These are phyloP conservation scores for Montipora capricornis DNA, from an alignment of 64 coral and sea anemone genomes.

Conservation along the genomic window DNA sequence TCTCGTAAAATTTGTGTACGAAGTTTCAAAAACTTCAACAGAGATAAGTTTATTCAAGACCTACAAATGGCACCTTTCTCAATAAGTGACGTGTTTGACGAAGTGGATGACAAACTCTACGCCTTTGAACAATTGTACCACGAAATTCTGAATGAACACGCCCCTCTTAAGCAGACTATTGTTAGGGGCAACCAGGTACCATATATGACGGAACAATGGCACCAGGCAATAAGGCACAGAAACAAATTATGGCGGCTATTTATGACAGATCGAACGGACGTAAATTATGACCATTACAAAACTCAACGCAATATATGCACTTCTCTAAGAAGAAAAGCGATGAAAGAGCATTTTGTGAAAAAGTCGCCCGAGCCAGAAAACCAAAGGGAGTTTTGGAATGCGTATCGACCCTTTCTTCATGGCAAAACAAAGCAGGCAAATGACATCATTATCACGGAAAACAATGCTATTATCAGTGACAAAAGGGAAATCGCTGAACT, in stretches of 20 bases:
- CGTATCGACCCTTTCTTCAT: slow-evolving; percentile 45
- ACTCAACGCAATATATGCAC: slow-evolving; percentile 50
- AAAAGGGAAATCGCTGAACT: slow-evolving; percentile 39
- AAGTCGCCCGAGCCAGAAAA: slow-evolving; percentile 20
- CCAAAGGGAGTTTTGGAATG: slow-evolving; percentile 47
- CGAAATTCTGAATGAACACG: slow-evolving; percentile 41
- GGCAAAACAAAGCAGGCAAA: slow-evolving; percentile 34
- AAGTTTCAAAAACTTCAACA: slow-evolving; percentile 26
- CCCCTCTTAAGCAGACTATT: slow-evolving; percentile 26
- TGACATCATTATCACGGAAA: slow-evolving; percentile 36
- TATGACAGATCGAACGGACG: slow-evolving; percentile 7
- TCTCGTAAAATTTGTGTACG: slow-evolving; percentile 32
- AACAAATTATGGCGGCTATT: slow-evolving; percentile 33
- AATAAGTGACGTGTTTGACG: slow-evolving; percentile 12
- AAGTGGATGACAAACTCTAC: slow-evolving; percentile 46
- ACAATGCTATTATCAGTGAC: neutral
- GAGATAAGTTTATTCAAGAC: slow-evolving; percentile 14
- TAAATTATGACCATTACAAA: slow-evolving; percentile 44
- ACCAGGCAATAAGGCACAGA: slow-evolving; percentile 18
- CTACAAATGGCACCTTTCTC: slow-evolving; percentile 18
- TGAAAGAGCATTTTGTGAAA: slow-evolving; percentile 47
- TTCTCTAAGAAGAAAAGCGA: slow-evolving; percentile 37
- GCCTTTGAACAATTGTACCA: slow-evolving; percentile 33
- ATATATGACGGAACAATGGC: slow-evolving; percentile 51
- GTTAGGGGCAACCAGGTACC: slow-evolving; percentile 44